These are phyloP conservation scores for Rhagonycha lutea DNA, from an alignment of 2,888 invertebrate genomes.

Conservation along the genomic window DNA sequence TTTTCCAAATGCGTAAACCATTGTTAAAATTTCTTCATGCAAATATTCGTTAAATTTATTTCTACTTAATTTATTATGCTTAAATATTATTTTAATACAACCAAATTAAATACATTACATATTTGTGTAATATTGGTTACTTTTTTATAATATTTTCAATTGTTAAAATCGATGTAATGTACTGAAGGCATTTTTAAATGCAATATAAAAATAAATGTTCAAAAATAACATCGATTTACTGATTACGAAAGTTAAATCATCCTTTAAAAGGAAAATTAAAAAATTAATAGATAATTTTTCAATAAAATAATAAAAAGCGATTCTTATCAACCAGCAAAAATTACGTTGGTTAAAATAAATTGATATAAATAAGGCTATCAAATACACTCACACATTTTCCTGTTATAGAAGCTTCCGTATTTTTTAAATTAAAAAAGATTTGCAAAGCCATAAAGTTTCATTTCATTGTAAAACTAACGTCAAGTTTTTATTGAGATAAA, in stretches of 20 bases:
- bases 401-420: background rate
- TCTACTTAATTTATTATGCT: too few relatives aligned
- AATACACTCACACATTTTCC: background rate
- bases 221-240: background rate
- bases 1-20: too few relatives aligned
- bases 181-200: too few relatives aligned
- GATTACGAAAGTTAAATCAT: background rate
- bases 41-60: too few relatives aligned
- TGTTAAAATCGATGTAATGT: too few relatives aligned
- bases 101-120: too few relatives aligned
- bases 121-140: too few relatives aligned
- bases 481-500: background rate
- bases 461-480: background rate
- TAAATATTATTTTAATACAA: too few relatives aligned
- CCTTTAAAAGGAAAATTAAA: background rate
- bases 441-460: slow-evolving; percentile 2
- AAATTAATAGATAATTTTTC: background rate
- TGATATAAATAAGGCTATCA: slow-evolving; percentile 3
- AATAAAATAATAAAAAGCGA: background rate
- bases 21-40: too few relatives aligned
- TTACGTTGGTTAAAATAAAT: background rate
- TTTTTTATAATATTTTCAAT: too few relatives aligned
- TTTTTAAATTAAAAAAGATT: background rate
- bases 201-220: too few relatives aligned
- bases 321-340: background rate